Base-by-base conservation (phyloP, 2,797 vertebrate species). In the Oceanodroma leucorhoa region DNA sequence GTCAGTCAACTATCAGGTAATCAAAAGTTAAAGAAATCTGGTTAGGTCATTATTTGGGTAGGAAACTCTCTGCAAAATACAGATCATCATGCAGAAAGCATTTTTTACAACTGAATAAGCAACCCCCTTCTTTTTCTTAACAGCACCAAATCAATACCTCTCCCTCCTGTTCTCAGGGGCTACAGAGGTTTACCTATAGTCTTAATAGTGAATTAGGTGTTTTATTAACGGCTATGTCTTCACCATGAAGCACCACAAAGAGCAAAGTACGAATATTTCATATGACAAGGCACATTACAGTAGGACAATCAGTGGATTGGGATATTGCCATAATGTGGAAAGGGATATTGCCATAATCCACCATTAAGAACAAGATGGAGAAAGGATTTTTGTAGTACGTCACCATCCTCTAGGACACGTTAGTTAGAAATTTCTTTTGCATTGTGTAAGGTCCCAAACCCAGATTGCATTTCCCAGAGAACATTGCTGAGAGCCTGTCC, bases 401-500 rank as follows among this genome's bases (percentile, higher is more conserved):
- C 62, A 54, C 10, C 2, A 26, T 22, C 27, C 15, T 32, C 27
- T 26, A 34, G 60, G 9, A 40, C 22, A 14, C 0, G 0, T 38
- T 9, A 54, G 9, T 40, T 26, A 53, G 27, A 71, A 67, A 43
- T 71, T 48, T 41, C 4, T 48, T 61, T 90, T 1, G 1, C 5
- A 3, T 15, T 5, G 14, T 34, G 26, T 77, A 54, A 73, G 0
- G 4, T 76, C 19, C 32, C 48, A 45, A 77, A 88, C 3, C 3
- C 14, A 50, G 21, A 41, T 2, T 20, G 6, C 6, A 50, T 61
- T 70, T 92, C 26, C 13, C 21, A 36, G 41, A 53, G 29, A 65
- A 54, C 12, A 23, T 2, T 71, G 21, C 13, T 24, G 15, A 60
- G 1, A 54, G 3, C 30, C 34, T 26, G 6, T 57, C 8, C 11